A percentile compares a stretch with the other conserved stretches of the same genome.
phyloP scores from a whole-genome alignment of 2,797 vertebrate genomes.

The Arnoldichthys spilopterus region DNA sequence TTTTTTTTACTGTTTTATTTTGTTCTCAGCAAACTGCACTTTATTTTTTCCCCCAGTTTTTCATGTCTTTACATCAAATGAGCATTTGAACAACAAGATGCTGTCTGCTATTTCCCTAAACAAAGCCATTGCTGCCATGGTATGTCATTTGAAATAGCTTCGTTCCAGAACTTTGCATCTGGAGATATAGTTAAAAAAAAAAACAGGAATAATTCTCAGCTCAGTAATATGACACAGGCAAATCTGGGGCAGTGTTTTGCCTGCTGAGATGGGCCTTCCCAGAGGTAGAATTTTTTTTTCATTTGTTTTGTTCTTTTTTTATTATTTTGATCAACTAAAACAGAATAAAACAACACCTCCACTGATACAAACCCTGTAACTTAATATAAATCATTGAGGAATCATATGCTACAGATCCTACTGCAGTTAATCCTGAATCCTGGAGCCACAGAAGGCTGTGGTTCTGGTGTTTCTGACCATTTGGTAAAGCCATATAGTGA shows the following conservation, averaged over 20 bases:
- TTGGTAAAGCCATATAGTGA: neutral
- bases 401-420: slow-evolving; percentile 10
- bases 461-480: neutral
- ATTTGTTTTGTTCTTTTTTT: slow-evolving; percentile 34
- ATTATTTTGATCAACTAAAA: slow-evolving; percentile 39
- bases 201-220: slow-evolving; percentile 46
- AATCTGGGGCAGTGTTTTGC: slow-evolving; percentile 56
- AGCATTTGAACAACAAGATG: slow-evolving; percentile 51
- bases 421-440: neutral
- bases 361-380: neutral
- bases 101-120: slow-evolving; percentile 49
- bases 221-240: slow-evolving; percentile 44
- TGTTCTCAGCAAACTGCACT: slow-evolving; percentile 33
- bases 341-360: slow-evolving; percentile 24
- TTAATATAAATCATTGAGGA: slow-evolving; percentile 25
- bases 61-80: slow-evolving; percentile 51
- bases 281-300: slow-evolving; percentile 40
- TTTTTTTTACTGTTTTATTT: slow-evolving; percentile 35
- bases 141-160: slow-evolving; percentile 50
- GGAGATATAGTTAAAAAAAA: slow-evolving; percentile 39
- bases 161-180: slow-evolving; percentile 36
- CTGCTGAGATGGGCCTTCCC: slow-evolving; percentile 51
- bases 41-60: slow-evolving; percentile 26
- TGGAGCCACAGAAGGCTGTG: neutral
- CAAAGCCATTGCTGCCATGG: slow-evolving; percentile 44